Conservation (phyloP, 2,797 vertebrate genomes). For the Columba guinea region DNA sequence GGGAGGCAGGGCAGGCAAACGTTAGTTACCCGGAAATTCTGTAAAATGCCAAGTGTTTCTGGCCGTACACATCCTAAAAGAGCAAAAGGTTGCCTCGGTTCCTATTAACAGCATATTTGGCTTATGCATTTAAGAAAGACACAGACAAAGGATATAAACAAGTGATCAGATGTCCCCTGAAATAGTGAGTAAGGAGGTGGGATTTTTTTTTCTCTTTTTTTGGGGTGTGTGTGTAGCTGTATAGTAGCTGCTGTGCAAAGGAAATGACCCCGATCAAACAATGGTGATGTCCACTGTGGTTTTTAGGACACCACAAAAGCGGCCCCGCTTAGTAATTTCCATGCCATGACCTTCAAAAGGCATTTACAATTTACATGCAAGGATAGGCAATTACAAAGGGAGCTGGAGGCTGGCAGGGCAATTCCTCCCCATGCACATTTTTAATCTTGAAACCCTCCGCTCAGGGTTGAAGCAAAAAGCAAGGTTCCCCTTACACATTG, state of each 20-base stretch:
- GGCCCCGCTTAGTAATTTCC: neutral
- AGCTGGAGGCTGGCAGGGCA: neutral
- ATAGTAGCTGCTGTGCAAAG: neutral
- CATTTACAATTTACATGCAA: neutral
- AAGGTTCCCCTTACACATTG: neutral
- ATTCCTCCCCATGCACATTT: neutral
- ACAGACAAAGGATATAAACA: neutral
- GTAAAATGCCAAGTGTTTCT: neutral
- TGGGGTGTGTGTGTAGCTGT: neutral
- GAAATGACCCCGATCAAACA: neutral
- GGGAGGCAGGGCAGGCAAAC: conserved; percentile 40
- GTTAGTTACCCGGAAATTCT: accelerated
- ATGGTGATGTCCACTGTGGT: neutral
- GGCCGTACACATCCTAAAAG: neutral
- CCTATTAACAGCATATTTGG: neutral
- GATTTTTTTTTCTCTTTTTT: neutral
- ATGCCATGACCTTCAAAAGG: neutral
- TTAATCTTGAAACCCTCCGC: neutral
- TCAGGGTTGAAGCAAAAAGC: neutral
- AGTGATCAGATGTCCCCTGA: neutral
- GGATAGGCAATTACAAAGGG: neutral
- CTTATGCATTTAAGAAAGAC: neutral
- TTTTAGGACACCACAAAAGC: neutral
- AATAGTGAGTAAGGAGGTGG: neutral
- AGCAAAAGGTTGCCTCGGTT: neutral